A percentile compares a stretch with the other conserved stretches of the same genome.
These are phyloP conservation scores for Setipinna tenuifilis DNA, from an alignment of 2,797 vertebrate genomes.

Conservation along the genomic window DNA sequence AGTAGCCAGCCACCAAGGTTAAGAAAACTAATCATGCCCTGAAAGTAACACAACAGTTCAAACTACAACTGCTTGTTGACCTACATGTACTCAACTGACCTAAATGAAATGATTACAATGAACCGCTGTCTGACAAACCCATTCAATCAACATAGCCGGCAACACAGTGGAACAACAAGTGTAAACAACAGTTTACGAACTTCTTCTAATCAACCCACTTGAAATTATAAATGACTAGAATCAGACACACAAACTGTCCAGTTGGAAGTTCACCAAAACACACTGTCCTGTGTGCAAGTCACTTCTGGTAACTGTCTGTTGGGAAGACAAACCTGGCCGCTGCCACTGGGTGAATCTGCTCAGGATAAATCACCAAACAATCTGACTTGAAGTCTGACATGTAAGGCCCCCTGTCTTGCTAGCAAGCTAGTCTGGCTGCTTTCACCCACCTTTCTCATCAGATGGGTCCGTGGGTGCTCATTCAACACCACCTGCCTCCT, in stretches of 20 bases:
- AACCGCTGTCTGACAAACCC: not conserved
- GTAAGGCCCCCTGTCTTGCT: too few species aligned
- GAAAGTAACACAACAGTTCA: not conserved
- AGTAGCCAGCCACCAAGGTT: not conserved
- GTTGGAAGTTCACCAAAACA: not conserved
- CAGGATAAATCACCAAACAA: not conserved
- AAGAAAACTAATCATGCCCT: slow-evolving; percentile 6
- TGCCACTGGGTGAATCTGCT: not conserved
- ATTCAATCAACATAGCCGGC: not conserved
- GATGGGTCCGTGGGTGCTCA: slow-evolving; percentile 63
- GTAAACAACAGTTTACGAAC: not conserved
- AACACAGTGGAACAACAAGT: not conserved
- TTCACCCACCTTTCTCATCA: slow-evolving; percentile 50
- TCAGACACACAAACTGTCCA: not conserved
- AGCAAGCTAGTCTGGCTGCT: not conserved
- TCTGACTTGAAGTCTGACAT: too few species aligned
- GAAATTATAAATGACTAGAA: not conserved
- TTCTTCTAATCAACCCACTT: not conserved
- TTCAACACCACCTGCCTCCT: slow-evolving; percentile 63
- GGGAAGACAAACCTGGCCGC: not conserved
- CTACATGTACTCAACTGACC: not conserved
- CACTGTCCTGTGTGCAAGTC: not conserved
- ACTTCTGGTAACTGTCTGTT: not conserved
- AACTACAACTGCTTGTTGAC: not conserved
- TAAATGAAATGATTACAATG: not conserved